Evolutionary conservation across 2,888 invertebrate genomes (phyloP), one percentile per base, ranked within the genome.

Genomic region (Apodemia duryi): DNA sequence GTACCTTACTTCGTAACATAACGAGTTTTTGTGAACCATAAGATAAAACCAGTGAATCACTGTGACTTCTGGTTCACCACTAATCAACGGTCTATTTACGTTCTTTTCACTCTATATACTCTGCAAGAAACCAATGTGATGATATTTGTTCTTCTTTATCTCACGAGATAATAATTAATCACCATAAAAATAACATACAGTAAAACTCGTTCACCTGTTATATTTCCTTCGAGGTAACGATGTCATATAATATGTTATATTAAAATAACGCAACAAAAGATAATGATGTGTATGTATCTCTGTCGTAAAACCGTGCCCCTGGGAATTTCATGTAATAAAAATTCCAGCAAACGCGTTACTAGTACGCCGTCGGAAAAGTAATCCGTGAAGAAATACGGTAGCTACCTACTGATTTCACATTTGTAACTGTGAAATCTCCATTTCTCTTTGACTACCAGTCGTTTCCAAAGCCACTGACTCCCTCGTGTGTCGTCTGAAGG

Each of bases 351-450:
- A 80, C 81, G 79, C 81, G 83, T 84, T 86, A 83, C 86, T 79
- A 83, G 80, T 81, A 83, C 82, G 84, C 82, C 83, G 84, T 80
- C 85, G 83, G 76, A 82, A 87, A 86, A 83, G 88, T 89, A 90
- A 88, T 89, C 87, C 86, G 77, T 78, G 84, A 86, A 88, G 86
- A 89, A 85, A 89, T 89, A 88, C 85, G 84, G 81, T 84, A 80
- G 78, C 79, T 76, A 82, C 84, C 83, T 84, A 85, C 86, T 79
- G 83, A 83, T 87, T 84, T 80, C 85, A 87, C 88, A 89, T 90
- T 90, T 88, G 88, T 89, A 88, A 87, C 89, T 80, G 82, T 78
- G 79, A 88, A 89, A 90, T 89, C 88, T 88, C 88, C 88, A 90
- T 90, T 88, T 89, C 87, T 85, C 88, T 89, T 89, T 90, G 88